Conservation (phyloP, 2,888 invertebrate species). For the Agriopis aurantiaria region DNA sequence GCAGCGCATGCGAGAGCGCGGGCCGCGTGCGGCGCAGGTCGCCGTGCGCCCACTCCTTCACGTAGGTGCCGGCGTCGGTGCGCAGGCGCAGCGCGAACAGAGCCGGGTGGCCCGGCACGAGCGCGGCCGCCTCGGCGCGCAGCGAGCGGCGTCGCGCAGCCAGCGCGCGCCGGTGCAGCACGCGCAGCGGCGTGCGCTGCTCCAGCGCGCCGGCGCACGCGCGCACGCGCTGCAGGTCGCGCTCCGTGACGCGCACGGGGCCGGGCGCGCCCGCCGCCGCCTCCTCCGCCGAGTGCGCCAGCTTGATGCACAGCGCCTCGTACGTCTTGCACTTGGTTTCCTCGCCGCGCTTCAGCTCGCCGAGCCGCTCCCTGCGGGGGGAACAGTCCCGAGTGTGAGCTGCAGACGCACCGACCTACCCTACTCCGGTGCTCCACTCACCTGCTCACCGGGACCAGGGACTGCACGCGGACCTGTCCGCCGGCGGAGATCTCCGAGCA, state of each 20-base stretch:
- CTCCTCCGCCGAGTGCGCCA: constrained; percentile 60
- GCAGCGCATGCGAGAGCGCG: constrained; percentile 89
- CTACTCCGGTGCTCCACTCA: constrained; percentile 30
- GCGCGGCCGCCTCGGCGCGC: constrained; percentile 87
- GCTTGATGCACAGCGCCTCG: constrained; percentile 90
- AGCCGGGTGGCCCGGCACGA: constrained; percentile 78
- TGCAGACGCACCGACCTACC: no score
- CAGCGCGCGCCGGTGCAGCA: constrained; percentile 94
- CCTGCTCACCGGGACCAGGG: constrained; percentile 61
- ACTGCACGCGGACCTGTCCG: constrained; percentile 60
- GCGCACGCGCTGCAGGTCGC: constrained; percentile 45
- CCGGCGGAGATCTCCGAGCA: constrained; percentile 62
- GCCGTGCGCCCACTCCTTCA: constrained; percentile 99
- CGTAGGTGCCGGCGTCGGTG: constrained; percentile 97
- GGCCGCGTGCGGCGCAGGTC: constrained; percentile 97
- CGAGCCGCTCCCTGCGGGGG: constrained; percentile 87
- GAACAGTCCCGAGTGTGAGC: no score
- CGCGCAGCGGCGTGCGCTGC: constrained; percentile 96
- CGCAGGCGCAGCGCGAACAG: constrained; percentile 89
- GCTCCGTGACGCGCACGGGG: constrained; percentile 1
- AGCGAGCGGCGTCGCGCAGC: constrained; percentile 87
- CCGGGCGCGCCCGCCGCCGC: background rate
- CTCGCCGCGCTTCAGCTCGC: constrained; percentile 93
- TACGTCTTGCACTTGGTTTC: constrained; percentile 95
- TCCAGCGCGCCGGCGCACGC: constrained; percentile 74